phyloP scores from a whole-genome alignment of 2,888 invertebrate genomes.

The Matsumyia berberina region DNA sequence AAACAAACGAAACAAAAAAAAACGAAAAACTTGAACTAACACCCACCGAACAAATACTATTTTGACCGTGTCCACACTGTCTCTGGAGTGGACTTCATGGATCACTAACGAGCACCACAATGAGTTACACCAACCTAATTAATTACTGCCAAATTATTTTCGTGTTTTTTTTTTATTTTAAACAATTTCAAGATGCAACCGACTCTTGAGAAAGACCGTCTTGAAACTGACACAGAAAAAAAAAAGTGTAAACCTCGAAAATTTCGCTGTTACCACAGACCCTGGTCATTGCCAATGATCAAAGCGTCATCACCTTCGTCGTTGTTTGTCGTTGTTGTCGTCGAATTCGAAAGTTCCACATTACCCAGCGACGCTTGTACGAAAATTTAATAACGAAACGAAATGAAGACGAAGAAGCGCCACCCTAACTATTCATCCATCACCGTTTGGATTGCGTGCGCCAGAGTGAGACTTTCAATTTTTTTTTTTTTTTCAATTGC shows the following conservation, averaged over 20 bases:
- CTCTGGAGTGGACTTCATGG: slow-evolving; percentile 49
- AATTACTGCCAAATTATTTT: slow-evolving; percentile 52
- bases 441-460: slow-evolving; percentile 13
- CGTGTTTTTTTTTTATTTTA: slow-evolving; percentile 31
- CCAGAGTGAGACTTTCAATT: slow-evolving; percentile 51
- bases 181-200: slow-evolving; percentile 69
- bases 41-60: slow-evolving; percentile 43
- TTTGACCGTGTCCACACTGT: slow-evolving; percentile 26
- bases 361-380: slow-evolving; percentile 35
- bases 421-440: slow-evolving; percentile 25
- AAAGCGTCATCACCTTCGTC: slow-evolving; percentile 45
- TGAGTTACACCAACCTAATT: slow-evolving; percentile 43
- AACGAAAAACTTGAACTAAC: slow-evolving; percentile 34
- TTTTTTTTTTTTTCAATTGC: slow-evolving; percentile 42
- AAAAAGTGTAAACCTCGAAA: slow-evolving; percentile 65
- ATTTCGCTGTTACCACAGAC: slow-evolving; percentile 70
- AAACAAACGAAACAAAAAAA: slow-evolving; percentile 14
- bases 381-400: slow-evolving; percentile 43
- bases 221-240: slow-evolving; percentile 68
- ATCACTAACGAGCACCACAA: slow-evolving; percentile 52
- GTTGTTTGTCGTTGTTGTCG: slow-evolving; percentile 16
- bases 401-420: slow-evolving; percentile 37
- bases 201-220: slow-evolving; percentile 72
- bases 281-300: slow-evolving; percentile 74
- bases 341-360: slow-evolving; percentile 71